phyloP scores from a whole-genome alignment of 1,140 invertebrate genomes.

The Portunus trituberculatus region DNA sequence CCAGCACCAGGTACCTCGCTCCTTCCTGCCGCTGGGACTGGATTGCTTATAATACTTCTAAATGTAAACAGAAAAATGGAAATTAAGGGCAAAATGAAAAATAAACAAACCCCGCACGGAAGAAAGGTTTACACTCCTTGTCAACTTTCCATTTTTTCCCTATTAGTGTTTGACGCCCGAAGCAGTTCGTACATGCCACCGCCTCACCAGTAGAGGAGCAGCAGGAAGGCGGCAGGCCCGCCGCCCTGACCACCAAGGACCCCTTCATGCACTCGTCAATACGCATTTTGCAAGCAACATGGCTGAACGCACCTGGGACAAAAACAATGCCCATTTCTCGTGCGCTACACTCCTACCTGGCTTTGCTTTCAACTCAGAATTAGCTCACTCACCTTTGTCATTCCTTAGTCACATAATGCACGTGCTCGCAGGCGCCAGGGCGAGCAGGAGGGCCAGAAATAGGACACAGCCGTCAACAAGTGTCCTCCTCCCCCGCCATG shows the following conservation, averaged over 20 bases:
- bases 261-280: constrained; percentile 60
- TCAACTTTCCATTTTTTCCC: neutral
- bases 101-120: too few relatives aligned
- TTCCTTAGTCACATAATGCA: constrained; percentile 52
- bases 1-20: neutral
- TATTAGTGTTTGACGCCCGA: neutral
- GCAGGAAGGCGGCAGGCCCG: neutral
- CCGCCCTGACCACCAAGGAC: neutral
- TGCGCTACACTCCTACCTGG: neutral
- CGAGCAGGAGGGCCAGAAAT: constrained; percentile 41
- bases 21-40: neutral
- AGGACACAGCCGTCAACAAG: constrained; percentile 54
- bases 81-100: neutral
- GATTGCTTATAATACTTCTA: too few relatives aligned
- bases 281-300: constrained; percentile 62
- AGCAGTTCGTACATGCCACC: neutral
- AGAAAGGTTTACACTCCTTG: neutral
- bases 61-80: neutral
- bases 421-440: neutral
- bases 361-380: neutral
- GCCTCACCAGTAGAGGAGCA: neutral
- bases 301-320: constrained; percentile 49
- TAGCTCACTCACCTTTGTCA: constrained; percentile 35
- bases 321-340: neutral
- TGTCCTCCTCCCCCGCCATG: constrained; percentile 63